Percentiles rank a stretch among this genome's conserved stretches.
phyloP scores from a whole-genome alignment of 2,113 vertebrate species.

The Pholis gunnellus region DNA sequence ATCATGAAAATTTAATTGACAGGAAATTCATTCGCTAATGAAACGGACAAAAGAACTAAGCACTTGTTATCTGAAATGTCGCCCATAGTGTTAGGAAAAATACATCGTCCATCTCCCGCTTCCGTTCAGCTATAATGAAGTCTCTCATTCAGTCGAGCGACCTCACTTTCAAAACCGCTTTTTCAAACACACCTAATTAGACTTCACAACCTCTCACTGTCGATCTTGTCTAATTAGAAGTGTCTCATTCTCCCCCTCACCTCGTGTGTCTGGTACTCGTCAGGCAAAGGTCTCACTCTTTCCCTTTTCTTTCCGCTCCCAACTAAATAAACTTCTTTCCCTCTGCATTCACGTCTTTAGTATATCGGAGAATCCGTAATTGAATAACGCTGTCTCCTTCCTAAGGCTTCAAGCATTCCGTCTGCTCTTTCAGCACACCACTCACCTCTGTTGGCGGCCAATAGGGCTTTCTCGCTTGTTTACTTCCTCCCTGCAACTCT shows the following conservation, averaged over 20 bases:
- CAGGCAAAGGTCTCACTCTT: slow-evolving; percentile 74
- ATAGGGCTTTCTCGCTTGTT: slow-evolving; percentile 63
- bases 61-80: slow-evolving; percentile 69
- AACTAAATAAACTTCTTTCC: slow-evolving; percentile 65
- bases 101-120: slow-evolving; percentile 42
- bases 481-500: slow-evolving; percentile 58
- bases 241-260: slow-evolving; percentile 76
- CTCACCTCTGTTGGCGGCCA: slow-evolving; percentile 59
- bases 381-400: slow-evolving; percentile 70
- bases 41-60: slow-evolving; percentile 71
- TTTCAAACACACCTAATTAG: slow-evolving; percentile 80
- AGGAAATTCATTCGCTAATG: slow-evolving; percentile 66
- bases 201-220: slow-evolving; percentile 79
- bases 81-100: slow-evolving; percentile 54
- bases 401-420: slow-evolving; percentile 49
- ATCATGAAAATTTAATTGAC: slow-evolving; percentile 65
- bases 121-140: slow-evolving; percentile 76
- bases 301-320: slow-evolving; percentile 44
- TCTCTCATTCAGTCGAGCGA: slow-evolving; percentile 70
- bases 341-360: slow-evolving; percentile 53
- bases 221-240: slow-evolving; percentile 83
- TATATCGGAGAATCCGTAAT: slow-evolving; percentile 76
- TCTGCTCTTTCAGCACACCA: slow-evolving; percentile 53
- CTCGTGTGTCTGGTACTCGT: slow-evolving; percentile 65
- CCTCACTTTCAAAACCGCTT: slow-evolving; percentile 69